These are phyloP conservation scores for Ornithorhynchus anatinus DNA, from an alignment of 2,113 vertebrate genomes.

Conservation along the genomic window DNA sequence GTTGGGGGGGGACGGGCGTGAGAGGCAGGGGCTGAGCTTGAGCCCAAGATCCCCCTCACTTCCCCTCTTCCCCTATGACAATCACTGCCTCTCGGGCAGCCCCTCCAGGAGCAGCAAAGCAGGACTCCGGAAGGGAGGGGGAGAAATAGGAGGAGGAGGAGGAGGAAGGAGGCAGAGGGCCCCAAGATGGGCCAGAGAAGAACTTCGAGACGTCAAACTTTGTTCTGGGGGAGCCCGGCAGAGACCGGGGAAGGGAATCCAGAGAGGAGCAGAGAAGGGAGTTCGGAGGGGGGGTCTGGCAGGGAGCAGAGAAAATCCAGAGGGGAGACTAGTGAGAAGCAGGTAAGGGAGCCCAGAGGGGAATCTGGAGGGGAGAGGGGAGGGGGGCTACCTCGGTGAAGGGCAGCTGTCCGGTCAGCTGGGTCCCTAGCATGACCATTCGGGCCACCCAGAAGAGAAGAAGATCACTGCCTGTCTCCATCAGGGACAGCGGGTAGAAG, in stretches of 20 bases:
- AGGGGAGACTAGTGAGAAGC: neutral
- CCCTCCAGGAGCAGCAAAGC: no score
- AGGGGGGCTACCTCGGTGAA: slow-evolving; percentile 79
- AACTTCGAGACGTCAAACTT: no score
- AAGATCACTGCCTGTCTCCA: slow-evolving; percentile 91
- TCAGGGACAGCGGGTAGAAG: slow-evolving; percentile 85
- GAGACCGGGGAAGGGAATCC: neutral
- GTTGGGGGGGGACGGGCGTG: rapidly evolving
- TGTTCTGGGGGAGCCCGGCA: no score
- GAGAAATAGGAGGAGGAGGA: no score
- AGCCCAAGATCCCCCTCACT: neutral
- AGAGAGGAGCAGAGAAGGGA: neutral
- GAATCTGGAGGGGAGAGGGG: neutral
- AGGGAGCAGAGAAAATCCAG: neutral
- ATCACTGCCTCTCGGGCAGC: no score
- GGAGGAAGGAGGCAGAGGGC: no score
- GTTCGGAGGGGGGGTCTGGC: neutral
- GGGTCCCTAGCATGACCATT: slow-evolving; percentile 91
- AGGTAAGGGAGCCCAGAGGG: neutral
- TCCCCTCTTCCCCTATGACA: neutral
- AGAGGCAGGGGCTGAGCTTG: no score
- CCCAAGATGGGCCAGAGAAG: no score
- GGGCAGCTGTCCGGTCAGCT: slow-evolving; percentile 85
- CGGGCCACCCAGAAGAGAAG: slow-evolving; percentile 93
- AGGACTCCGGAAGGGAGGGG: no score